Evolutionary conservation across 1,140 invertebrate species (phyloP).

Genomic region (Drosophila nannoptera): DNA sequence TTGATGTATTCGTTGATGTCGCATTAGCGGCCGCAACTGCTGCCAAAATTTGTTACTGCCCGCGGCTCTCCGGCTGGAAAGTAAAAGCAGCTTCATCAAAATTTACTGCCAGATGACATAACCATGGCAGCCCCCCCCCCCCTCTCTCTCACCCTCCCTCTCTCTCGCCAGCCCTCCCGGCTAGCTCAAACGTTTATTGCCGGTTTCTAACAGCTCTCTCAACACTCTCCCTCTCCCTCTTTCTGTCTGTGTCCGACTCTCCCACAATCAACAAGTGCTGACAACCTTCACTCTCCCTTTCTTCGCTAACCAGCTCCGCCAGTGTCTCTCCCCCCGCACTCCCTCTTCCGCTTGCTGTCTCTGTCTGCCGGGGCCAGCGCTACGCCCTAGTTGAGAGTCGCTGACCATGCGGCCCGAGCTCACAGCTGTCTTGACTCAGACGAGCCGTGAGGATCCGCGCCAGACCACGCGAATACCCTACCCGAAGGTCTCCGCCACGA

Average conservation of each 20-base stretch:
- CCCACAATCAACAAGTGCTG: background rate
- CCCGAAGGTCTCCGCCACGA: background rate
- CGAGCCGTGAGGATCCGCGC: background rate
- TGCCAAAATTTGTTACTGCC: background rate
- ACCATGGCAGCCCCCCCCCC: conserved; percentile 6
- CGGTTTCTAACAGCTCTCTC: conserved; percentile 30
- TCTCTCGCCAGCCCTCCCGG: too few species aligned
- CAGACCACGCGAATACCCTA: background rate
- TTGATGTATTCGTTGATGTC: conserved; percentile 2
- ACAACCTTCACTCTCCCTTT: conserved; percentile 43
- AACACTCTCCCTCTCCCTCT: conserved; percentile 2
- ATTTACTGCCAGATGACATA: conserved; percentile 50
- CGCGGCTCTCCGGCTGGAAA: conserved; percentile 20
- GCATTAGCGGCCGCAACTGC: background rate
- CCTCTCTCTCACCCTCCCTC: too few species aligned
- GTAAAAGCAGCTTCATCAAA: conserved; percentile 38
- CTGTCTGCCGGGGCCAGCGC: conserved; percentile 32
- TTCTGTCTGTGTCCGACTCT: too few species aligned
- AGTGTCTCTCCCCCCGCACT: background rate
- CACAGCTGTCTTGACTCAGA: background rate
- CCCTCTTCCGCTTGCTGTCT: background rate
- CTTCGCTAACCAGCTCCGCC: conserved; percentile 11
- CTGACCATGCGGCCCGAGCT: conserved; percentile 29
- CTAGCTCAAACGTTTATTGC: conserved; percentile 17
- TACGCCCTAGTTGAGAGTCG: conserved; percentile 54